Conservation (phyloP, 2,888 invertebrate species). For the Punctoribates punctum region DNA sequence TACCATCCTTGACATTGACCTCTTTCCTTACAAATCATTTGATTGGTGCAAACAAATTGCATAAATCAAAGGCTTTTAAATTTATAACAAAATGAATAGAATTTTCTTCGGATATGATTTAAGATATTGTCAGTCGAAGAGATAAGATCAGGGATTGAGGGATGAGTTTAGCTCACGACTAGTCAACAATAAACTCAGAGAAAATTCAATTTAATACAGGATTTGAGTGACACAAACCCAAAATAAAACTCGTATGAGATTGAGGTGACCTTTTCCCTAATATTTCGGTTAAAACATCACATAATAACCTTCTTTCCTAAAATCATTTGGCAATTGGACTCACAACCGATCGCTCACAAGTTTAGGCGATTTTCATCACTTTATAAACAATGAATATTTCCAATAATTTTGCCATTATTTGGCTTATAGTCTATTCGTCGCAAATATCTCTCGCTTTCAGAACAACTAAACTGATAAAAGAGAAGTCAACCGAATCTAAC, state of each 20-base stretch:
- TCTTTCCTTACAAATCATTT: no score
- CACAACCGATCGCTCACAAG: background rate
- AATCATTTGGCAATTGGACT: background rate
- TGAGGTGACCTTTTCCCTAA: constrained; percentile 16
- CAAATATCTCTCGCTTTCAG: background rate
- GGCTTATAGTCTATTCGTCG: background rate
- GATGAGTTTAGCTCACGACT: background rate
- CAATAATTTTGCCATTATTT: background rate
- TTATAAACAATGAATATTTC: background rate
- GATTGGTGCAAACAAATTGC: no score
- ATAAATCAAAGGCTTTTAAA: no score
- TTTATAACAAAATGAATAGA: no score
- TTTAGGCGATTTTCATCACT: background rate
- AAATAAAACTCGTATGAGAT: constrained; percentile 25
- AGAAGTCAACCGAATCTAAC: background rate
- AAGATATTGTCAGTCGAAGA: no score
- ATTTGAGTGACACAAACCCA: constrained; percentile 19
- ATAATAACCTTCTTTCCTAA: constrained; percentile 21
- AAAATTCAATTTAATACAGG: constrained; percentile 22
- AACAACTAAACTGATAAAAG: constrained; percentile 11
- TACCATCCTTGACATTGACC: no score
- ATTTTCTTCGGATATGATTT: no score
- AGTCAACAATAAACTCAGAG: background rate
- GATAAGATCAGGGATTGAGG: no score
- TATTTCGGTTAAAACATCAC: background rate